These are phyloP conservation scores for Sebastolobus altivelis DNA, from an alignment of 2,797 vertebrate genomes.

Conservation along the genomic window DNA sequence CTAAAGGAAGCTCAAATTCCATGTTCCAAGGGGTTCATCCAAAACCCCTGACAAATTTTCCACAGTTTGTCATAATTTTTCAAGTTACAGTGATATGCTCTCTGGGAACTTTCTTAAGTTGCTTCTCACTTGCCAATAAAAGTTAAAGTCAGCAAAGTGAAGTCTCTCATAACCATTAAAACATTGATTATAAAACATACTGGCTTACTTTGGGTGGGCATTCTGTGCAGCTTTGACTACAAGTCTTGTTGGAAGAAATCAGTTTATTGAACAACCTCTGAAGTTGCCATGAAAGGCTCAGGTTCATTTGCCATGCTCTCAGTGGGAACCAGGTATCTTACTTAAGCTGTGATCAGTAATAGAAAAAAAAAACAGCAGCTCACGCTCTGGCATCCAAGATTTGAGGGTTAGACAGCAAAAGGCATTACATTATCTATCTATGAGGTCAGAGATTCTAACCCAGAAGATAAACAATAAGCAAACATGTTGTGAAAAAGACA, in stretches of 20 bases:
- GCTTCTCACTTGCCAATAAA: background rate
- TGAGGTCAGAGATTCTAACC: background rate
- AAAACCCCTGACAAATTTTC: background rate
- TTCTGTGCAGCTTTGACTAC: constrained; percentile 22
- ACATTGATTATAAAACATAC: background rate
- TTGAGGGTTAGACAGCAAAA: background rate
- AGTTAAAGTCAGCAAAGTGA: constrained; percentile 8
- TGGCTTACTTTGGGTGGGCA: background rate
- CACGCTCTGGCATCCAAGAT: constrained; percentile 1
- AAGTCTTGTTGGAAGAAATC: constrained; percentile 19
- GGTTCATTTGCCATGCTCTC: constrained; percentile 70
- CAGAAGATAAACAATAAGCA: background rate
- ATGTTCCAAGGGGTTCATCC: background rate
- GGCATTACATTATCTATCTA: background rate
- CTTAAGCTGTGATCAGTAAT: constrained; percentile 32
- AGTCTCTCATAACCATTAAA: constrained; percentile 10
- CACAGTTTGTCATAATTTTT: background rate
- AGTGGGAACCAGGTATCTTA: constrained; percentile 44
- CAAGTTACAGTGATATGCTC: constrained; percentile 18
- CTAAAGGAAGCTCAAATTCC: too few species aligned
- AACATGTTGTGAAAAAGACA: background rate
- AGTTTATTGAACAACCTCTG: constrained; percentile 55
- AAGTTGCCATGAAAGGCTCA: constrained; percentile 68
- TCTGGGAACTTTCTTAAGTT: background rate
- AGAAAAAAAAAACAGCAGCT: constrained; percentile 10